Conservation (phyloP, 2,888 invertebrate genomes). For the Phaedon cochleariae region DNA sequence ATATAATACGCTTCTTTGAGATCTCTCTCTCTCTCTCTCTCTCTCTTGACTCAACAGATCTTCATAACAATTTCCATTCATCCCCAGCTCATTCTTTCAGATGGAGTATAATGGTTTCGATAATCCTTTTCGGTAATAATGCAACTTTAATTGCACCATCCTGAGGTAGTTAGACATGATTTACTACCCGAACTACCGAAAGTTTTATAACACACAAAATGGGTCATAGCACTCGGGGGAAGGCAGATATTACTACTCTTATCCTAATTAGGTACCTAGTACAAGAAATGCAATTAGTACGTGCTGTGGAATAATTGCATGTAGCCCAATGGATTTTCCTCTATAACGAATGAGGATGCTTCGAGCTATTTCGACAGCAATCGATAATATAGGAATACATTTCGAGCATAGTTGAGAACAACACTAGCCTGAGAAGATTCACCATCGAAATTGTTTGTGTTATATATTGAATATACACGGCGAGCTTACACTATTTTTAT, state of each 20-base stretch:
- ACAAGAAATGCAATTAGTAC: constrained; percentile 2
- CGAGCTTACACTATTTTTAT: too few species aligned
- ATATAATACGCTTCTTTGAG: too few species aligned
- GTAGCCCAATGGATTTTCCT: not conserved
- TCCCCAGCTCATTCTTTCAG: too few species aligned
- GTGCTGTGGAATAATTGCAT: not conserved
- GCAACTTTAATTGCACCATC: constrained; percentile 47
- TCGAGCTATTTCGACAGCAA: not conserved
- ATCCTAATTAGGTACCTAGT: constrained; percentile 36
- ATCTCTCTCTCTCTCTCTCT: too few species aligned
- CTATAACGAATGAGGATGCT: not conserved
- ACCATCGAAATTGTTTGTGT: too few species aligned
- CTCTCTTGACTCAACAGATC: too few species aligned
- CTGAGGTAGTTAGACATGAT: constrained; percentile 45
- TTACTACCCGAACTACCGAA: constrained; percentile 36
- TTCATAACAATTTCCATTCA: too few species aligned
- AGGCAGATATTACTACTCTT: constrained; percentile 31
- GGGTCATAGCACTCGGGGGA: constrained; percentile 16
- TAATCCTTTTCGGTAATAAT: constrained; percentile 39
- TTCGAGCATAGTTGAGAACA: too few species aligned
- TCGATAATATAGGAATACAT: too few species aligned
- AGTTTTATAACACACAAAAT: constrained; percentile 45
- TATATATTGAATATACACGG: too few species aligned
- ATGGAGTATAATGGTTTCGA: not conserved
- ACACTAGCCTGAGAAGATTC: too few species aligned